Evolutionary conservation across 2,888 invertebrate species (phyloP).

Genomic region (Agrochola macilenta): DNA sequence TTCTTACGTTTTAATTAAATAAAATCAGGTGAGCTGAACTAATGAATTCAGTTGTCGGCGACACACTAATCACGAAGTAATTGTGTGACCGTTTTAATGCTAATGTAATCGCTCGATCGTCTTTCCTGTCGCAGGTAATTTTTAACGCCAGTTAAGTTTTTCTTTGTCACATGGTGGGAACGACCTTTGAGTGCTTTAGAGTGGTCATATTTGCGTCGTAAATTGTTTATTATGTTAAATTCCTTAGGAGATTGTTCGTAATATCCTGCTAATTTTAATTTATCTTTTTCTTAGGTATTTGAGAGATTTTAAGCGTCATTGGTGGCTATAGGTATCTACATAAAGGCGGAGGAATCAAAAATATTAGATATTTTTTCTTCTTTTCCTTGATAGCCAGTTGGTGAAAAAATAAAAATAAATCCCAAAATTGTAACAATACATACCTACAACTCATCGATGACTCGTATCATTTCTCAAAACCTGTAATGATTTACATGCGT

Average conservation of each 20-base stretch:
- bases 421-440: conserved; percentile 3
- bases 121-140: conserved; percentile 71
- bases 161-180: conserved; percentile 69
- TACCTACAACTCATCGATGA: background rate
- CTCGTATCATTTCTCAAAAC: conserved; percentile 29
- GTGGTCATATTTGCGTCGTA: conserved; percentile 43
- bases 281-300: conserved; percentile 28
- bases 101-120: conserved; percentile 76
- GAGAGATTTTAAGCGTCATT: background rate
- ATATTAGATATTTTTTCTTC: too few species aligned
- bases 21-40: conserved; percentile 91
- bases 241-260: conserved; percentile 39
- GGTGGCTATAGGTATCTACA: too few species aligned
- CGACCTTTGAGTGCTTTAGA: conserved; percentile 52
- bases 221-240: conserved; percentile 59
- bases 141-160: conserved; percentile 61
- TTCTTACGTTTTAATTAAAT: conserved; percentile 85
- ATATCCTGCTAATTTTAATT: conserved; percentile 22
- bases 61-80: conserved; percentile 88
- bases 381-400: too few species aligned
- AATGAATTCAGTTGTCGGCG: conserved; percentile 89
- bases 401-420: too few species aligned
- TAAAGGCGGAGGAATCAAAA: too few species aligned
- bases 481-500: conserved; percentile 25
- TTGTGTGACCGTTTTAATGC: conserved; percentile 90